Conservation (phyloP, 1,140 invertebrate species). For the Pristionchus pacificus region DNA sequence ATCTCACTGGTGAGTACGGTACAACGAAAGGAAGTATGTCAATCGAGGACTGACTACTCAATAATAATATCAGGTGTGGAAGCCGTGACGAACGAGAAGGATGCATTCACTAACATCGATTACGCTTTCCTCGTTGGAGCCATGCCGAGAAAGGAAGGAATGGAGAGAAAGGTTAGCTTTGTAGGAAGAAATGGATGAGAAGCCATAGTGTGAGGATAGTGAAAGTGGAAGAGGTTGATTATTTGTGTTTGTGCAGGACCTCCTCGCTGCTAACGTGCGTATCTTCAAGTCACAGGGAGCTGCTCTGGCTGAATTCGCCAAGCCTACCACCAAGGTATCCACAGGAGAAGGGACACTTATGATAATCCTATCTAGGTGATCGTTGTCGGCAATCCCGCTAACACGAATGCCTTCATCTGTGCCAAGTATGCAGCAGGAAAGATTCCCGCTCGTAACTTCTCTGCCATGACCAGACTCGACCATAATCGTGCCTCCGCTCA, state of each 20-base stretch:
- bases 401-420: constrained; percentile 95
- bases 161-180: constrained; percentile 91
- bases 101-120: constrained; percentile 90
- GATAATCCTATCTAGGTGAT: constrained; percentile 63
- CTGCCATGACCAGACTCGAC: constrained; percentile 94
- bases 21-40: neutral
- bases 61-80: constrained; percentile 67
- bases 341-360: neutral
- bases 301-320: constrained; percentile 84
- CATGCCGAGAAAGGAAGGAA: constrained; percentile 95
- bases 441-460: constrained; percentile 93
- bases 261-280: constrained; percentile 90
- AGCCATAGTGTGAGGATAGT: no score
- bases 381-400: constrained; percentile 98
- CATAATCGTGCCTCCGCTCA: constrained; percentile 90
- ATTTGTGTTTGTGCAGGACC: constrained; percentile 63
- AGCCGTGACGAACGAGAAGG: constrained; percentile 77
- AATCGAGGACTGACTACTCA: neutral
- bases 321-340: constrained; percentile 85
- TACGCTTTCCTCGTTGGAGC: constrained; percentile 96
- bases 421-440: constrained; percentile 93
- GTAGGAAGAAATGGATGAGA: no score
- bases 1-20: constrained; percentile 66
- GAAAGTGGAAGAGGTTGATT: no score
- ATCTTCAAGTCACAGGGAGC: constrained; percentile 93